These are phyloP conservation scores for Paralinhomoeus sp. DNA, from an alignment of 2,888 invertebrate genomes.

Conservation along the genomic window DNA sequence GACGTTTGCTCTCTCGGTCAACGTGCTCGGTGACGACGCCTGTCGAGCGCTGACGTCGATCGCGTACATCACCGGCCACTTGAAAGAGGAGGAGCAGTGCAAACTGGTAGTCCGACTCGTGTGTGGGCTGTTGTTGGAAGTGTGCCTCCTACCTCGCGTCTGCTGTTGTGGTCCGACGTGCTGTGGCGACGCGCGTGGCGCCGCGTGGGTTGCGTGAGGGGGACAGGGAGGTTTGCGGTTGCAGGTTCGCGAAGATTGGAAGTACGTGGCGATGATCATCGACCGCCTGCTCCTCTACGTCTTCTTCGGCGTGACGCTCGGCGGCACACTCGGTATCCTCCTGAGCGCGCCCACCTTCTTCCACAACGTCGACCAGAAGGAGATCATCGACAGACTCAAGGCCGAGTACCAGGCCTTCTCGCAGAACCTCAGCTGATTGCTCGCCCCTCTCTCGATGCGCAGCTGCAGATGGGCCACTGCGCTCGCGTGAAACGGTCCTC, in stretches of 20 bases:
- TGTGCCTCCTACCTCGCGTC: no score
- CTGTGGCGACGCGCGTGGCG: no score
- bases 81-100: constrained; percentile 88
- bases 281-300: constrained; percentile 31
- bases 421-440: no score
- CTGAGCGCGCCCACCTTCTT: constrained; percentile 30
- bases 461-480: no score
- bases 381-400: constrained; percentile 1
- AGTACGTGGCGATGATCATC: constrained; percentile 33
- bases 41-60: constrained; percentile 78
- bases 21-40: constrained; percentile 64
- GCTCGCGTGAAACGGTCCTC: no score
- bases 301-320: constrained; percentile 30
- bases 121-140: no score
- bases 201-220: no score
- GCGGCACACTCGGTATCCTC: constrained; percentile 29
- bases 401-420: background rate
- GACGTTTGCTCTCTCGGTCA: no score
- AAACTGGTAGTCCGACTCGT: no score
- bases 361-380: constrained; percentile 17
- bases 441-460: no score
- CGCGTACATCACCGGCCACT: constrained; percentile 89
- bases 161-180: no score
- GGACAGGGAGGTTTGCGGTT: no score
- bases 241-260: constrained; percentile 34